A percentile compares a stretch with the other conserved stretches of the same genome.
These are phyloP conservation scores for Amblyornis subalaris DNA, from an alignment of 2,113 vertebrate species.

Conservation along the genomic window DNA sequence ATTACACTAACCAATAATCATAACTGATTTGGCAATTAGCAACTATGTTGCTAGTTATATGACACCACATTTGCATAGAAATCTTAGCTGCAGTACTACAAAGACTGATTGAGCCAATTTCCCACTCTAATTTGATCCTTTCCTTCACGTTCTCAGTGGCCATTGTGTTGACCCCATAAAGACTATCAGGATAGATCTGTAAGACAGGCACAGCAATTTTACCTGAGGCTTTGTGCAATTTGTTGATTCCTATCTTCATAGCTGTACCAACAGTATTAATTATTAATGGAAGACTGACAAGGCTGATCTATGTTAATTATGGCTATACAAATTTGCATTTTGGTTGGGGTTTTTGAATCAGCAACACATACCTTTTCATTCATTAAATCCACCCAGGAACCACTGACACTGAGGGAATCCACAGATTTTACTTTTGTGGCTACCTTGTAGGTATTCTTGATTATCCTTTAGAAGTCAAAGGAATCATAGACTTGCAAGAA, in stretches of 20 bases:
- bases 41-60: conserved; percentile 21
- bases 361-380: not conserved
- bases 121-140: not conserved
- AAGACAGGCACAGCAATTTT: not conserved
- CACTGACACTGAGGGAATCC: not conserved
- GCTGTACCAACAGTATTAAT: not conserved
- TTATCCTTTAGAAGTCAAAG: not conserved
- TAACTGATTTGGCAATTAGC: conserved; percentile 43
- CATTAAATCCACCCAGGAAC: not conserved
- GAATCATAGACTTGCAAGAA: not conserved
- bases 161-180: not conserved
- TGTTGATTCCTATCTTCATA: not conserved
- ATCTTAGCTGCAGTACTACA: not conserved
- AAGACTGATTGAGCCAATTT: not conserved
- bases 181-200: not conserved
- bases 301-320: not conserved
- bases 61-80: not conserved
- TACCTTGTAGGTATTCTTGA: not conserved
- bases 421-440: not conserved
- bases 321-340: not conserved
- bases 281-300: not conserved
- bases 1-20: conserved; percentile 30
- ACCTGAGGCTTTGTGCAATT: not conserved
- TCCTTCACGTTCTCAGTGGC: not conserved
- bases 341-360: not conserved